phyloP scores from a whole-genome alignment of 2,113 vertebrate species.

The Rhinichthys klamathensis region DNA sequence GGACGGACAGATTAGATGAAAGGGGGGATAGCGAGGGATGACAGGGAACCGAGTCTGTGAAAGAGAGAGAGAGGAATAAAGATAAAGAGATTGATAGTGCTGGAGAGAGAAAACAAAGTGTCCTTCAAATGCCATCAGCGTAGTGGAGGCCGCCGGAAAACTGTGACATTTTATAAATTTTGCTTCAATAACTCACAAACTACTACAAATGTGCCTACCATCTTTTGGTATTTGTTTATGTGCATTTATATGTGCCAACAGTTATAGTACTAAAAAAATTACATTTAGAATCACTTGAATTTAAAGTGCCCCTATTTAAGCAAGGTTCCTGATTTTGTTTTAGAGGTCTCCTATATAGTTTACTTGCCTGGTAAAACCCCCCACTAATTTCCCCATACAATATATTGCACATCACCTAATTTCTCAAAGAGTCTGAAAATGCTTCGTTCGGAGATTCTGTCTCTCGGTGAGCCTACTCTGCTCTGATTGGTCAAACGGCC shows the following conservation, averaged over 20 bases:
- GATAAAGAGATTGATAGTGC: slow-evolving; percentile 26
- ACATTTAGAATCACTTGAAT: background rate
- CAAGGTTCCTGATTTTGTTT: too few relatives aligned
- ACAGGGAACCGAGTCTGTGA: background rate
- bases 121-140: background rate
- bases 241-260: background rate
- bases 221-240: too few relatives aligned
- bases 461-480: too few relatives aligned
- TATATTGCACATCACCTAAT: too few relatives aligned
- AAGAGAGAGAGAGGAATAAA: slow-evolving; percentile 24
- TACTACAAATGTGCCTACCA: background rate
- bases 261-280: background rate
- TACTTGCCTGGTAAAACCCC: too few relatives aligned
- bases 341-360: too few relatives aligned
- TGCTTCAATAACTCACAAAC: background rate
- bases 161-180: background rate
- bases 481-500: too few relatives aligned
- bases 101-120: slow-evolving; percentile 50
- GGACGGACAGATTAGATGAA: slow-evolving; percentile 17
- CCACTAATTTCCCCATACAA: too few relatives aligned
- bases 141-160: background rate
- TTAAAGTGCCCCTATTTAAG: too few relatives aligned
- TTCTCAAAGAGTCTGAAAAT: too few relatives aligned
- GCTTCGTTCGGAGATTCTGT: too few relatives aligned
- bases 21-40: slow-evolving; percentile 2